These are phyloP conservation scores for Lepidurus couesii DNA, from an alignment of 1,140 invertebrate species.

Conservation along the genomic window DNA sequence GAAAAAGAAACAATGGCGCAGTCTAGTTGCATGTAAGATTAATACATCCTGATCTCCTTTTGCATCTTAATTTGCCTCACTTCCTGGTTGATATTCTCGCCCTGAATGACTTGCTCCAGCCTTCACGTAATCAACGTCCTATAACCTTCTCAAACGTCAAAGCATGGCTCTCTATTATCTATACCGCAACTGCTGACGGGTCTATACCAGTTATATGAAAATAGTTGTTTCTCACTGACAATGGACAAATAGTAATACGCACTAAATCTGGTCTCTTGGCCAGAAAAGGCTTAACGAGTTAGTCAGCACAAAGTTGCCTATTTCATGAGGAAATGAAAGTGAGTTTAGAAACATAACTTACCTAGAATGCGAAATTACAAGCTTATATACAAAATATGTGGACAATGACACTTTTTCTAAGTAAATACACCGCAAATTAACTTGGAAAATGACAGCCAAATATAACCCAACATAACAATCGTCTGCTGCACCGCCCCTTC, in stretches of 20 bases:
- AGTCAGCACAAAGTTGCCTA: neutral
- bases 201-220: neutral
- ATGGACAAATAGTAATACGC: neutral
- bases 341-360: neutral
- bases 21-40: neutral
- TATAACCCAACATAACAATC: conserved; percentile 9
- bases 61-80: neutral
- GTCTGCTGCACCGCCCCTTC: conserved; percentile 7
- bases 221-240: neutral
- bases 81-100: neutral
- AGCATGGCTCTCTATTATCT: neutral
- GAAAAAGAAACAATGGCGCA: no score
- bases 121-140: neutral
- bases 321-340: neutral
- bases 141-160: neutral
- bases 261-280: neutral
- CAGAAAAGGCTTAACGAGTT: neutral
- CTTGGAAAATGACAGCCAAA: conserved; percentile 18
- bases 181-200: neutral
- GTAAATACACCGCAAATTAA: conserved; percentile 19
- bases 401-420: neutral
- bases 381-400: neutral
- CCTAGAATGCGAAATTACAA: neutral
- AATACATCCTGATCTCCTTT: conserved; percentile 10
- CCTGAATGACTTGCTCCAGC: neutral